Conservation (phyloP, 2,888 invertebrate species). For the Drosophila pseudotakahashii region DNA sequence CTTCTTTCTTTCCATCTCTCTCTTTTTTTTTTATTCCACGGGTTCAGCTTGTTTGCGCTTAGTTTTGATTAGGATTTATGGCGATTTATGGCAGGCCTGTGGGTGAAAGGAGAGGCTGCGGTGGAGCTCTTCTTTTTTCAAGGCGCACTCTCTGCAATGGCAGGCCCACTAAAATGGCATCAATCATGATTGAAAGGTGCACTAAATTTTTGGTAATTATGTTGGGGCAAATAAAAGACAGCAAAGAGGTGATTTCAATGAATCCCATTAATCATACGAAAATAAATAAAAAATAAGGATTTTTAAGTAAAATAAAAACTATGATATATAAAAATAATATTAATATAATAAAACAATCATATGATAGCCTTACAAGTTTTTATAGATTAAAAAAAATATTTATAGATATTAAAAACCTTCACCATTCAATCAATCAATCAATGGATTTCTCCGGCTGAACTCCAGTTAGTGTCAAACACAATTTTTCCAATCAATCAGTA, state of each 20-base stretch:
- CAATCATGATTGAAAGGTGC: constrained; percentile 6
- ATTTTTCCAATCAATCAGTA: neutral
- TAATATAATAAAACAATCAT: too few relatives aligned
- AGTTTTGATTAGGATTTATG: constrained; percentile 76
- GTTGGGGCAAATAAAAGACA: neutral
- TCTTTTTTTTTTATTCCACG: neutral
- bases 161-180: constrained; percentile 12
- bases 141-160: constrained; percentile 1
- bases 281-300: neutral
- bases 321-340: too few relatives aligned
- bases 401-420: too few relatives aligned
- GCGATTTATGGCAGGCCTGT: constrained; percentile 55
- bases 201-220: constrained; percentile 16
- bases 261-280: neutral
- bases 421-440: constrained; percentile 2
- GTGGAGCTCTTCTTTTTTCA: neutral
- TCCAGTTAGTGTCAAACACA: constrained; percentile 2
- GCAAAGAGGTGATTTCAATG: neutral
- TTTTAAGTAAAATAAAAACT: too few relatives aligned
- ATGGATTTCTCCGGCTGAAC: neutral
- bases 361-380: too few relatives aligned
- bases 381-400: too few relatives aligned
- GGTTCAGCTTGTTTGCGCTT: constrained; percentile 63
- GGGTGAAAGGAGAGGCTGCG: neutral
- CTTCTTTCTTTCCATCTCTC: too few relatives aligned